These are phyloP conservation scores for Spongia lamella DNA, from an alignment of 37 sponge, comb jelly and placozoan genomes.

Conservation along the genomic window DNA sequence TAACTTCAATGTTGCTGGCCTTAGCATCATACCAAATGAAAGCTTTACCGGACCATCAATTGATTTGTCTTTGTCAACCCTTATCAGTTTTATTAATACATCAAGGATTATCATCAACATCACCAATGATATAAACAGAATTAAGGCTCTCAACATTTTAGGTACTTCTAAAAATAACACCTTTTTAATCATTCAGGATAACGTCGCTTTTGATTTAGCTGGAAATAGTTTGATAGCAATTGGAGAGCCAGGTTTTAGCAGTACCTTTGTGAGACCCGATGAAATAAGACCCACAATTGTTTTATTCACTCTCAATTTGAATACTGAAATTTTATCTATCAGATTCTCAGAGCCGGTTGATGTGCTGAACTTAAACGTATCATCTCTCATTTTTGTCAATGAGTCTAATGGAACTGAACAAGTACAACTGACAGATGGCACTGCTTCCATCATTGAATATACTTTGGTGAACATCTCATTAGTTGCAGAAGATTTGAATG, in stretches of 20 bases:
- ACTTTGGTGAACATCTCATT: constrained; percentile 48
- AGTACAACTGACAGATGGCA: constrained; percentile 21
- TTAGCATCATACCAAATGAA: constrained; percentile 27
- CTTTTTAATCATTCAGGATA: constrained; percentile 32
- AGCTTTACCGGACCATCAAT: constrained; percentile 16
- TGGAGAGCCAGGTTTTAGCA: constrained; percentile 32
- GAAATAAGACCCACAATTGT: constrained; percentile 47
- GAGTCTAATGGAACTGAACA: constrained; percentile 39
- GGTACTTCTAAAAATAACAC: constrained; percentile 38
- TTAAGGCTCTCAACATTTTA: constrained; percentile 38
- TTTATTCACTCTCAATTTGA: constrained; percentile 56
- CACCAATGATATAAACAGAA: constrained; percentile 51
- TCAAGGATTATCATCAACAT: constrained; percentile 49
- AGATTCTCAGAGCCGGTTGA: constrained; percentile 71
- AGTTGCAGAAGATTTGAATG: constrained; percentile 47
- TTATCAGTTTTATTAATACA: constrained; percentile 17
- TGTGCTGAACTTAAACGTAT: constrained; percentile 27
- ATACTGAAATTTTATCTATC: constrained; percentile 50
- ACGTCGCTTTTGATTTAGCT: constrained; percentile 53
- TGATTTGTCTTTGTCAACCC: constrained; percentile 27
- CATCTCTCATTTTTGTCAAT: constrained; percentile 41
- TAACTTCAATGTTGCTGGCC: constrained; percentile 20
- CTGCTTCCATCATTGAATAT: background rate
- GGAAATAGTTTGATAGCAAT: constrained; percentile 38
- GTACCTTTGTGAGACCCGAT: constrained; percentile 27